Evolutionary conservation across 2,888 invertebrate genomes (phyloP).

Genomic region (Aphidius colemani): DNA sequence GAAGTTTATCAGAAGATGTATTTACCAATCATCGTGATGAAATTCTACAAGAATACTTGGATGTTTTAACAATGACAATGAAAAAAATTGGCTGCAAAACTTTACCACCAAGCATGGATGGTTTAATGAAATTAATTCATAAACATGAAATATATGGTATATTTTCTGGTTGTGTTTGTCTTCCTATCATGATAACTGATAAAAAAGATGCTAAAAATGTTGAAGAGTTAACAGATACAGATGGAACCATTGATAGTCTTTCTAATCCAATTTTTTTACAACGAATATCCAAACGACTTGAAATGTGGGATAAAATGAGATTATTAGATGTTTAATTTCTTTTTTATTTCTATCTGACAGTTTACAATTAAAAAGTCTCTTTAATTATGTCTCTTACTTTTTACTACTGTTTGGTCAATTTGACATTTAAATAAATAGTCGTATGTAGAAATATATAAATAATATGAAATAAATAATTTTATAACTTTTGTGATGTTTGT

Average conservation of each 20-base stretch:
- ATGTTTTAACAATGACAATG: constrained; percentile 40
- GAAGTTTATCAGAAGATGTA: constrained; percentile 47
- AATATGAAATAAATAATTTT: too few species aligned
- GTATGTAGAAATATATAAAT: too few species aligned
- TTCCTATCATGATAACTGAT: constrained; percentile 45
- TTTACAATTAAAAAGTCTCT: too few species aligned
- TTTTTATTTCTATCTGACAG: too few species aligned
- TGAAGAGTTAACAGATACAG: constrained; percentile 40
- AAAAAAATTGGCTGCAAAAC: constrained; percentile 43
- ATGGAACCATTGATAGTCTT: constrained; percentile 33
- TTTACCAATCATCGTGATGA: constrained; percentile 32
- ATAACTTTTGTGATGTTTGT: too few species aligned
- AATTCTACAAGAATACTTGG: constrained; percentile 43
- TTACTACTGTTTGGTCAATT: too few species aligned
- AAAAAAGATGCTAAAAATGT: constrained; percentile 39
- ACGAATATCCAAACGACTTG: constrained; percentile 41
- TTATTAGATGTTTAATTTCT: constrained; percentile 38
- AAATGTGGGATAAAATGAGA: constrained; percentile 41
- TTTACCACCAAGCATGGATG: constrained; percentile 39
- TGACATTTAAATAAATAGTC: too few species aligned
- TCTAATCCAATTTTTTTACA: constrained; percentile 34
- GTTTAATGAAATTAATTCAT: constrained; percentile 35
- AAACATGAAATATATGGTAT: constrained; percentile 39
- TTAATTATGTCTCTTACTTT: too few species aligned
- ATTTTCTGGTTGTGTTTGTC: constrained; percentile 38